These are phyloP conservation scores for Discoglossus pictus DNA, from an alignment of 2,797 vertebrate species.

Conservation along the genomic window DNA sequence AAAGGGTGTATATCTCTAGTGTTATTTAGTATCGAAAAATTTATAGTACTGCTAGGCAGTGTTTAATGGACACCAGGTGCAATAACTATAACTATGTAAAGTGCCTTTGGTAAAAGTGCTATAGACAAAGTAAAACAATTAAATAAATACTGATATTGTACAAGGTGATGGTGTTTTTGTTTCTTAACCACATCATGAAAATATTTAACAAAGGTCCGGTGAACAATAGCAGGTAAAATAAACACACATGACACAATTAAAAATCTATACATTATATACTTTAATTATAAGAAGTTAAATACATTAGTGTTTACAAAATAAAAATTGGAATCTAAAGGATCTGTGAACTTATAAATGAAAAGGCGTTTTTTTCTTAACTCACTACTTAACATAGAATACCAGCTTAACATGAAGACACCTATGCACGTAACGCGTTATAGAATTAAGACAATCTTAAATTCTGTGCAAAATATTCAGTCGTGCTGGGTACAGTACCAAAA, in stretches of 20 bases:
- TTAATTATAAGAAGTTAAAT: slow-evolving; percentile 99
- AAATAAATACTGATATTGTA: too few species aligned
- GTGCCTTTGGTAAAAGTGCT: too few species aligned
- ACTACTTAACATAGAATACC: slow-evolving; percentile 47
- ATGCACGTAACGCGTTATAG: background rate
- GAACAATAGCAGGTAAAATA: background rate
- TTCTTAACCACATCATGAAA: too few species aligned
- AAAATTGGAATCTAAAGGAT: slow-evolving; percentile 67
- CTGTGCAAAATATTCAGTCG: background rate
- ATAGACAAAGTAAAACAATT: too few species aligned
- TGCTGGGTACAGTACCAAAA: too few species aligned
- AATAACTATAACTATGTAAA: too few species aligned
- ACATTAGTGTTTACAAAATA: slow-evolving; percentile 98
- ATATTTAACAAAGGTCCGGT: too few species aligned
- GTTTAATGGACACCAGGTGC: too few species aligned
- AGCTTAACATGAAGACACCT: slow-evolving; percentile 4
- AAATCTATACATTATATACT: slow-evolving; percentile 77
- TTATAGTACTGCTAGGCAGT: too few species aligned
- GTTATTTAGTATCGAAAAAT: too few species aligned
- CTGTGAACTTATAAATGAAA: slow-evolving; percentile 53
- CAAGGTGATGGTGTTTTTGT: too few species aligned
- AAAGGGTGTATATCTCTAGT: too few species aligned
- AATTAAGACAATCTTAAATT: background rate
- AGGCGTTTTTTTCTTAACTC: slow-evolving; percentile 57
- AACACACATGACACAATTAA: slow-evolving; percentile 67